phyloP scores from a whole-genome alignment of 2,113 vertebrate genomes.

The Tychaedon coryphoeus region DNA sequence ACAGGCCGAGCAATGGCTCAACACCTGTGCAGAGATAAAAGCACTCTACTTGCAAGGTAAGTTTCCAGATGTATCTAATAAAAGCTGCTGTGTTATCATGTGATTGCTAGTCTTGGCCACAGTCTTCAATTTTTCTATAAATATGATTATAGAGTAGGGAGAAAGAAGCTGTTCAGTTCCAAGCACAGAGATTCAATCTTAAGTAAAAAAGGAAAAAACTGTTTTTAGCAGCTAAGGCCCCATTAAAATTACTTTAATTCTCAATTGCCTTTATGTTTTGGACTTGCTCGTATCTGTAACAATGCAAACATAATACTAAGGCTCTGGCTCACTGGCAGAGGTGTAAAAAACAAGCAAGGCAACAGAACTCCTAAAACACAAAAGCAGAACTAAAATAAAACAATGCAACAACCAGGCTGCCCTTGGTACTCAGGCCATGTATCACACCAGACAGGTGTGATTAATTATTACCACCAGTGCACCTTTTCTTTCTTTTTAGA shows the following conservation, averaged over 20 bases:
- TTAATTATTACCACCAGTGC: too few relatives aligned
- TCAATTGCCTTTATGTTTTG: background rate
- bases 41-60: background rate
- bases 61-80: constrained; percentile 15
- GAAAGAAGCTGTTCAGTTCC: background rate
- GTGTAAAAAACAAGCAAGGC: background rate
- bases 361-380: background rate
- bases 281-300: background rate
- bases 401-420: background rate
- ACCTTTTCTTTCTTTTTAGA: background rate
- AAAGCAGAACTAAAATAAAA: background rate
- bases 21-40: constrained; percentile 5
- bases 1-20: background rate
- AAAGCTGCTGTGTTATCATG: background rate
- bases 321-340: background rate
- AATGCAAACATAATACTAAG: rapidly evolving
- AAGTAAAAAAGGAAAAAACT: background rate
- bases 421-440: background rate
- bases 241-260: background rate
- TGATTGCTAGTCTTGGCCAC: background rate
- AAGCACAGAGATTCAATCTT: background rate
- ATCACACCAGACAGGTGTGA: too few relatives aligned
- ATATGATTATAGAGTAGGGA: background rate
- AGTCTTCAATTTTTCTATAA: background rate
- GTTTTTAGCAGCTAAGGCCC: background rate